Evolutionary conservation across 2,113 vertebrate genomes (phyloP).

Genomic region (Leptosomus discolor): DNA sequence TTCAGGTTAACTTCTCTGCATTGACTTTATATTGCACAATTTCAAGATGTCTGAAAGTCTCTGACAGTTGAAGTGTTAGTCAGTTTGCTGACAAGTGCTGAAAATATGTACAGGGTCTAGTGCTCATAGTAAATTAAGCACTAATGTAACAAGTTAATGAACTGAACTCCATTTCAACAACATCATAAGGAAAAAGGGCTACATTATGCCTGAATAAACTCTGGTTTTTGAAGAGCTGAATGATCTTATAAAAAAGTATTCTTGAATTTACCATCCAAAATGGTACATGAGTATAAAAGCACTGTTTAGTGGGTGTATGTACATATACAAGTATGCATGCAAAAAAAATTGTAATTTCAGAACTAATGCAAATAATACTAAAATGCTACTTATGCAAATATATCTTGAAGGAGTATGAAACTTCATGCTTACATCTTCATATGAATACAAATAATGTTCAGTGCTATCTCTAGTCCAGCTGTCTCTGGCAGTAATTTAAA

Average conservation of each 20-base stretch:
- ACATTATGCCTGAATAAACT: not conserved
- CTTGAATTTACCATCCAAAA: not conserved
- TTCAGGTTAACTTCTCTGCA: not conserved
- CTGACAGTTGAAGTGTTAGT: not conserved
- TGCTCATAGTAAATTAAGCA: not conserved
- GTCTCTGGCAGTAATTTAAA: not conserved
- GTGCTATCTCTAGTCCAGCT: not conserved
- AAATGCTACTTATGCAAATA: not conserved
- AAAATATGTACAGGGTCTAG: not conserved
- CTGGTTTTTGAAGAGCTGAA: not conserved
- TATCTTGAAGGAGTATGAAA: not conserved
- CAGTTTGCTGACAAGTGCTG: not conserved
- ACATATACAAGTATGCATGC: not conserved
- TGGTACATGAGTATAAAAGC: not conserved
- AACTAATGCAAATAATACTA: not conserved
- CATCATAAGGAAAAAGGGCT: not conserved
- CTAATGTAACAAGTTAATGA: not conserved
- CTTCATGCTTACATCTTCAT: not conserved
- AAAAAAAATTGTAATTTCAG: not conserved
- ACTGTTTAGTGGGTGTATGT: not conserved
- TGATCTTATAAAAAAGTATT: not conserved
- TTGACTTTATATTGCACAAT: not conserved
- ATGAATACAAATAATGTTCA: not conserved
- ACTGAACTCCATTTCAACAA: not conserved
- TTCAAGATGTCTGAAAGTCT: not conserved